Percentiles rank a stretch among this genome's conserved stretches.
These are phyloP conservation scores for Phrixothrix hirtus DNA, from an alignment of 2,888 invertebrate species.

Conservation along the genomic window DNA sequence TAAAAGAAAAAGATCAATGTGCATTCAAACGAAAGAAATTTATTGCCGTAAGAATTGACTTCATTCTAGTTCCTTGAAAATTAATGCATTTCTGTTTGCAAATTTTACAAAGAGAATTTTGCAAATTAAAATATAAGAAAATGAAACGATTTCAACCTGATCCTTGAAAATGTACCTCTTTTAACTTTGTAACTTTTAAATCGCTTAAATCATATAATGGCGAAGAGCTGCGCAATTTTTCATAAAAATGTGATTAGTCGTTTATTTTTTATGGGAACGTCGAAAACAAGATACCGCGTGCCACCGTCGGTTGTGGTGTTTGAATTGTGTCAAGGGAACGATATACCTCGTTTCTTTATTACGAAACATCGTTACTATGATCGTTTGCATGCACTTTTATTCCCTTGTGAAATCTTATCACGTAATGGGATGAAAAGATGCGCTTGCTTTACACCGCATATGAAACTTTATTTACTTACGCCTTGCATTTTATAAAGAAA, in stretches of 20 bases:
- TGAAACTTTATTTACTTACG: conserved; percentile 8
- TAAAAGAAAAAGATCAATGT: no score
- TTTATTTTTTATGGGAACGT: conserved; percentile 27
- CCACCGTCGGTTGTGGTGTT: conserved; percentile 28
- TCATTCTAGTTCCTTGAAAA: no score
- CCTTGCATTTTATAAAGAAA: background rate
- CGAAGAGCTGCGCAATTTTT: conserved; percentile 13
- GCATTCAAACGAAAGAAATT: no score
- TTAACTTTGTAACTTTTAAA: no score
- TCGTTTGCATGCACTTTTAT: conserved; percentile 42
- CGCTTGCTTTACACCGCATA: conserved; percentile 10
- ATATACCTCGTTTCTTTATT: conserved; percentile 41
- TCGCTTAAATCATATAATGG: background rate
- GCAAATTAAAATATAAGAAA: no score
- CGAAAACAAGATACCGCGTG: conserved; percentile 28
- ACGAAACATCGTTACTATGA: conserved; percentile 39
- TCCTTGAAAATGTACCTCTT: no score
- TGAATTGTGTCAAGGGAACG: conserved; percentile 39
- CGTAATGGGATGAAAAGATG: conserved; percentile 33
- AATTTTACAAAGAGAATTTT: no score
- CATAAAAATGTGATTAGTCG: conserved; percentile 22
- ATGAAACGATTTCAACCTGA: no score
- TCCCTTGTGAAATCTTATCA: conserved; percentile 41
- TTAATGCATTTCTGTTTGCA: no score
- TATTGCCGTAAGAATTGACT: no score